Evolutionary conservation across 2,797 vertebrate species (phyloP), one percentile per base, ranked within the genome.

Genomic region (Myiotriccus ornatus): DNA sequence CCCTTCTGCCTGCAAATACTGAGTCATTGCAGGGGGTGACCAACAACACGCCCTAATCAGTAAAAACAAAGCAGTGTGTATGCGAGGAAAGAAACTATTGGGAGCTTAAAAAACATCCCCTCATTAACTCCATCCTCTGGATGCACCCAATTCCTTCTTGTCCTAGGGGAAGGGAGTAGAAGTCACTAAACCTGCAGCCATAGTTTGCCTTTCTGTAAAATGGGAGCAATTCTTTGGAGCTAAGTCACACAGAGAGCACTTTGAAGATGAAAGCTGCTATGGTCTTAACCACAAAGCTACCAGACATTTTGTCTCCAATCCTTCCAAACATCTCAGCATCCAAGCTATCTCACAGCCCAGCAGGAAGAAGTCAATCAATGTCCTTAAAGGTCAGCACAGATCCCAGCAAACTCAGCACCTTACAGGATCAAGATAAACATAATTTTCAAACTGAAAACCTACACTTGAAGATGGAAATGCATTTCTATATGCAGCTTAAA

Each of bases 261-360:
- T 52, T 76, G 93, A 94, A 93, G 94, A 96, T 94, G 93, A 96
- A 96, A 91, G 86, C 47, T 88, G 59, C 55, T 79, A 76, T 9
- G 52, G 91, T 49, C 76, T 64, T 60, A 93, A 92, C 87, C 94
- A 95, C 85, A 70, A n/a, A 84, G 52, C 84, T 87, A 86, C 83
- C 60, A 93, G 94, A 92, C 95, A 84, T 93, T 93, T 93, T 88
- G 89, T 74, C 91, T 94, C 80, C 89, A 34, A 12, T n/a, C 52
- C 80, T 87, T 78, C 59, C 3, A 77, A 93, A 81, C 56, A 74
- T 81, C 74, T 87, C 79, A 55, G 52, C 14, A 6, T 69, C 75
- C 60, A 53, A 79, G 34, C 67, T 79, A 91, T 84, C 74, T 82
- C 74, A 53, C 34, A 64, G 68, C 18, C 44, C 77, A 82, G 55